These are phyloP conservation scores for Scortum barcoo DNA, from an alignment of 2,113 vertebrate genomes.

Conservation along the genomic window DNA sequence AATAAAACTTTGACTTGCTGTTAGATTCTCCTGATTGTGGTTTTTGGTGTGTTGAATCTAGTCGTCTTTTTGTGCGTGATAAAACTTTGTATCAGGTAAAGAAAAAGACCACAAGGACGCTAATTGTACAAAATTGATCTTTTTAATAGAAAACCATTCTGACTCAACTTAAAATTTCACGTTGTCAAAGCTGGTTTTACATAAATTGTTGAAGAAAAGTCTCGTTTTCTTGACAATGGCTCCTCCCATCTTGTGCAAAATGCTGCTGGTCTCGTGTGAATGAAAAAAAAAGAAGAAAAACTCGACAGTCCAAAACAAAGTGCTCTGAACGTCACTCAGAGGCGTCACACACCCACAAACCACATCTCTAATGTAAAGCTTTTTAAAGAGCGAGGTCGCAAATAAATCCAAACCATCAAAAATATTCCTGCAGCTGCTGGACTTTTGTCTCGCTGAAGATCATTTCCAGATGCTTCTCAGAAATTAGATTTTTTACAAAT, in stretches of 20 bases:
- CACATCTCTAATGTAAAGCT: constrained; percentile 42
- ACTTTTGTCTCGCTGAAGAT: constrained; percentile 6
- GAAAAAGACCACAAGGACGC: background rate
- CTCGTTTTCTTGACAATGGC: constrained; percentile 70
- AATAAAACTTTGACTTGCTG: too few species aligned
- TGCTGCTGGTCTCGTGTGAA: constrained; percentile 74
- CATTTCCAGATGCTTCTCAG: background rate
- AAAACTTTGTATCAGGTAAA: background rate
- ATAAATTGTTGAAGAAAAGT: constrained; percentile 51
- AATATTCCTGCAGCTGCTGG: background rate
- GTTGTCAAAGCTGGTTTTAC: constrained; percentile 77
- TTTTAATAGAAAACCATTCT: constrained; percentile 92
- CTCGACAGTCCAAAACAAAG: constrained; percentile 78
- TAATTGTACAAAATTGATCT: constrained; percentile 79
- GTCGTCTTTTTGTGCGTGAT: background rate
- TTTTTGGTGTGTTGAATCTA: too few species aligned
- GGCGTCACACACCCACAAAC: background rate
- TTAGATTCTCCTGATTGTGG: background rate
- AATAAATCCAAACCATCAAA: background rate
- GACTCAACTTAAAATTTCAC: constrained; percentile 85
- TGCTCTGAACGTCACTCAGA: constrained; percentile 2
- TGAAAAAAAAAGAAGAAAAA: constrained; percentile 38
- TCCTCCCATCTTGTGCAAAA: constrained; percentile 90
- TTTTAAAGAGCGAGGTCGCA: constrained; percentile 5
- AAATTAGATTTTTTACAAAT: background rate